Evolutionary conservation across 2,888 invertebrate species (phyloP).

Genomic region (Aphodius granarius): DNA sequence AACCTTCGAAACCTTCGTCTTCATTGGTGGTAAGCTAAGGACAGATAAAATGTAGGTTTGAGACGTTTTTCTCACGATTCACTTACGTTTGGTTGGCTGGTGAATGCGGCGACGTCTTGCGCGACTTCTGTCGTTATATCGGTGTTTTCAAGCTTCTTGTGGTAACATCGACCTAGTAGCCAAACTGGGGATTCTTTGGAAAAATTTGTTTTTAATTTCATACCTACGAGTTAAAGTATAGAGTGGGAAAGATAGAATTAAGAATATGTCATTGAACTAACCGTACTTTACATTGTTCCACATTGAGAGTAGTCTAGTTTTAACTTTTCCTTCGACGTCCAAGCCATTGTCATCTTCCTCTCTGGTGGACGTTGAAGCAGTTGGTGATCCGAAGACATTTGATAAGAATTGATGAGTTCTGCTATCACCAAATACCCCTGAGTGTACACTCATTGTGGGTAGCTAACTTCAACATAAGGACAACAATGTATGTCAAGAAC

Average conservation of each 20-base stretch:
- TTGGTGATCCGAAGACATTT: conserved; percentile 35
- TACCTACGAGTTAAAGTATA: conserved; percentile 35
- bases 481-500: neutral
- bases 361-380: conserved; percentile 42
- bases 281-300: conserved; percentile 93
- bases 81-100: conserved; percentile 58
- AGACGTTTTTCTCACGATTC: neutral
- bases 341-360: conserved; percentile 45
- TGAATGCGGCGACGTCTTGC: conserved; percentile 62
- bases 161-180: conserved; percentile 82
- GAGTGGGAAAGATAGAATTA: neutral
- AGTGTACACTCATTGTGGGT: conserved; percentile 18
- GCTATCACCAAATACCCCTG: conserved; percentile 35
- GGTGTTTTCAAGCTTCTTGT: conserved; percentile 60
- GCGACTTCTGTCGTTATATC: conserved; percentile 60
- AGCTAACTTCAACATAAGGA: neutral
- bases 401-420: conserved; percentile 27
- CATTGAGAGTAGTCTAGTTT: conserved; percentile 80
- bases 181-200: conserved; percentile 88
- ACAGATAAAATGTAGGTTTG: neutral
- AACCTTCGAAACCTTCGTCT: conserved; percentile 73
- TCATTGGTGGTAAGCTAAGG: conserved; percentile 40
- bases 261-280: conserved; percentile 42
- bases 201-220: conserved; percentile 73
- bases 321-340: conserved; percentile 75